Conservation (phyloP, 2,113 vertebrate species). For the Silurus meridionalis region DNA sequence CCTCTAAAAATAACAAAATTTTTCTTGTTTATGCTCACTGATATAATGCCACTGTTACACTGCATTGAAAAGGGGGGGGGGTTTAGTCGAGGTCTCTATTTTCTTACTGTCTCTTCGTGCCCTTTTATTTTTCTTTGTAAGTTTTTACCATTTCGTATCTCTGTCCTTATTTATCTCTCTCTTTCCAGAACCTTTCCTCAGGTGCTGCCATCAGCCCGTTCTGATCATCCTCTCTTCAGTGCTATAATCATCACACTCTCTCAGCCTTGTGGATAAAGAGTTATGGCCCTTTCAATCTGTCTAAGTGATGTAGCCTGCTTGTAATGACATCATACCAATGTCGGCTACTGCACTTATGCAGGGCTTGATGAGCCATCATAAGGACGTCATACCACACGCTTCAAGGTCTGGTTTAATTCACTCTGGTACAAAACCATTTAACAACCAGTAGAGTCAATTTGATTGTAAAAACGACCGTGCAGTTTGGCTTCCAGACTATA, state of each 20-base stretch:
- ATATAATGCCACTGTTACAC: constrained; percentile 29
- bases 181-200: constrained; percentile 16
- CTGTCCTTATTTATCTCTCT: background rate
- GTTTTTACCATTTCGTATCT: background rate
- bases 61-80: background rate
- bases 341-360: constrained; percentile 16
- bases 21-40: constrained; percentile 17
- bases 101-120: constrained; percentile 25
- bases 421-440: constrained; percentile 13
- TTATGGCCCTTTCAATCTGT: constrained; percentile 19
- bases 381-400: background rate
- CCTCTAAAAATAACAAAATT: constrained; percentile 26
- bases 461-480: background rate
- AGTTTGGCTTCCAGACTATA: background rate
- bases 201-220: constrained; percentile 18
- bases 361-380: constrained; percentile 4
- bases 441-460: constrained; percentile 2
- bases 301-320: constrained; percentile 21
- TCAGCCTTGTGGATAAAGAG: constrained; percentile 31
- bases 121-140: background rate
- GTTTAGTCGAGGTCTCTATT: constrained; percentile 17
- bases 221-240: constrained; percentile 16
- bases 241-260: constrained; percentile 24
- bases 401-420: constrained; percentile 25
- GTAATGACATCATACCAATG: constrained; percentile 27